Conservation (phyloP, 2,797 vertebrate species). For the Sebastes matsubarae region DNA sequence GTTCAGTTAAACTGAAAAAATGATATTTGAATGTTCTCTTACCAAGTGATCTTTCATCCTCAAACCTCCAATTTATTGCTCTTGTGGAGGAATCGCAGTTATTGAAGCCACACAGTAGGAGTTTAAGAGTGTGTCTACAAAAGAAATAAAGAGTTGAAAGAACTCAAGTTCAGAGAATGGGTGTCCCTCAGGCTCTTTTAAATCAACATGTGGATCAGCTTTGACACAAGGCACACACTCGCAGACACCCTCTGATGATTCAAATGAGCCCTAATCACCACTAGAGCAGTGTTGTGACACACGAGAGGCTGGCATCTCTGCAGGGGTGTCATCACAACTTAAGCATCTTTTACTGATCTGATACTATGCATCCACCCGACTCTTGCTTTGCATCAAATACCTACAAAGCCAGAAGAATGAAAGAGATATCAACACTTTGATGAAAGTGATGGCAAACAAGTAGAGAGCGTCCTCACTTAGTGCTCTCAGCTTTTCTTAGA, state of each 20-base stretch:
- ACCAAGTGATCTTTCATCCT: constrained; percentile 17
- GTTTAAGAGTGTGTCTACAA: background rate
- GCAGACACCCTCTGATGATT: constrained; percentile 35
- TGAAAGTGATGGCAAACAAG: background rate
- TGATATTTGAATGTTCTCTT: constrained; percentile 4
- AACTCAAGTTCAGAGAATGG: background rate
- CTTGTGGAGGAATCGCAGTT: background rate
- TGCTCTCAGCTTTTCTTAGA: background rate
- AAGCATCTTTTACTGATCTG: constrained; percentile 40
- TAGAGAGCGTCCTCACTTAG: background rate
- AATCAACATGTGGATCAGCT: constrained; percentile 21
- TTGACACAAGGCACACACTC: constrained; percentile 10
- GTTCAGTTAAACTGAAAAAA: constrained; percentile 29
- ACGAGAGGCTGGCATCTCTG: constrained; percentile 54
- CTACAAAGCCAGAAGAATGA: constrained; percentile 2
- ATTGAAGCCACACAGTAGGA: background rate
- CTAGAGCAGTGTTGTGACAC: constrained; percentile 54
- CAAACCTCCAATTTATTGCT: constrained; percentile 17
- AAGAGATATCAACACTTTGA: background rate
- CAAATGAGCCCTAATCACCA: constrained; percentile 47
- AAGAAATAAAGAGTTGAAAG: background rate
- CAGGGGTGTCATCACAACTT: constrained; percentile 70
- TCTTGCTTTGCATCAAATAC: constrained; percentile 6
- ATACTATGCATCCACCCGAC: constrained; percentile 8
- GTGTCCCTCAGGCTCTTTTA: background rate